A percentile compares a stretch with the other conserved stretches of the same genome.
These are phyloP conservation scores for Mylabris sibirica DNA, from an alignment of 2,888 invertebrate species.

Conservation along the genomic window DNA sequence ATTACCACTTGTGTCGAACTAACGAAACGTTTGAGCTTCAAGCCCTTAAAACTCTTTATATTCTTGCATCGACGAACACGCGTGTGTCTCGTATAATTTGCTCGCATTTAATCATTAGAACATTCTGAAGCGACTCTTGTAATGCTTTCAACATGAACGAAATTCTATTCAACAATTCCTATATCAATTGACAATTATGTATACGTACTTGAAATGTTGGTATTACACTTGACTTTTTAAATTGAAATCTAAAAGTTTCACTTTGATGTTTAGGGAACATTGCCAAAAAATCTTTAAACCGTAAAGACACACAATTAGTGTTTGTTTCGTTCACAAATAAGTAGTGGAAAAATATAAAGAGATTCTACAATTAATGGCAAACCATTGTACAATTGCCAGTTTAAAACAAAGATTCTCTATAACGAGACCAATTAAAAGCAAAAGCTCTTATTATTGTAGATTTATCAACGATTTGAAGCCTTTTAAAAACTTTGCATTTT, in stretches of 20 bases:
- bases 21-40: neutral
- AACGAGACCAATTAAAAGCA: constrained; percentile 26
- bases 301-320: neutral
- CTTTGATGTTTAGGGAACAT: neutral
- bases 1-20: constrained; percentile 4
- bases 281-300: neutral
- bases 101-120: constrained; percentile 4
- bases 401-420: constrained; percentile 18
- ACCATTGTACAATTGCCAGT: constrained; percentile 24
- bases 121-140: neutral
- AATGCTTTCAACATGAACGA: neutral
- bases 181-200: neutral
- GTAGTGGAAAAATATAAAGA: neutral
- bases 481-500: too few relatives aligned
- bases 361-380: constrained; percentile 18
- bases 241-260: neutral
- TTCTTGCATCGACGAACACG: constrained; percentile 7
- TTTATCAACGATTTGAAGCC: constrained; percentile 19
- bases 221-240: neutral
- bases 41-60: constrained; percentile 10
- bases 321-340: neutral
- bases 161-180: neutral
- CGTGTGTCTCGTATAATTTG: constrained; percentile 7
- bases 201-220: neutral
- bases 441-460: constrained; percentile 23